A percentile compares a stretch with the other conserved stretches of the same genome.
phyloP scores from a whole-genome alignment of 2,888 invertebrate genomes.

The Pycnomerus fuliginosus region DNA sequence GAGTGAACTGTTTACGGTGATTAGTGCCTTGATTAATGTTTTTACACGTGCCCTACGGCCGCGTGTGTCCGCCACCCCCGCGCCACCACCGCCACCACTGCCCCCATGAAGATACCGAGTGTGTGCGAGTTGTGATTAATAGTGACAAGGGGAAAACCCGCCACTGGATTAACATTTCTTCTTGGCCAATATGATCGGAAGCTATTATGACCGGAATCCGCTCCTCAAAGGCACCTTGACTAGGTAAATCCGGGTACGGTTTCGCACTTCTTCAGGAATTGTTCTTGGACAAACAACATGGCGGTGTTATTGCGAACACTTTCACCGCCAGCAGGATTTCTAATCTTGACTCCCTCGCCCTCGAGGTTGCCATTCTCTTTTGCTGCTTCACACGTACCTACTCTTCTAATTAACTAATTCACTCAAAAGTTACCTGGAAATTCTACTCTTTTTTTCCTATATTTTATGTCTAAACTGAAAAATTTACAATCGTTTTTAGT shows the following conservation, averaged over 20 bases:
- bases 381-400: slow-evolving; percentile 31
- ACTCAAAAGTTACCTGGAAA: too few species aligned
- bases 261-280: slow-evolving; percentile 1
- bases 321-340: slow-evolving; percentile 42
- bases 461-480: too few species aligned
- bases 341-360: slow-evolving; percentile 36
- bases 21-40: slow-evolving; percentile 37
- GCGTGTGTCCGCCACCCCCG: slow-evolving; percentile 22
- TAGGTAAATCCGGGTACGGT: slow-evolving; percentile 50
- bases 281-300: slow-evolving; percentile 33
- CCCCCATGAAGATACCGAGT: too few species aligned
- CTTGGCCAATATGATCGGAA: slow-evolving; percentile 51
- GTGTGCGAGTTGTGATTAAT: slow-evolving; percentile 21
- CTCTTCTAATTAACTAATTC: too few species aligned
- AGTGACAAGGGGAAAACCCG: too few species aligned
- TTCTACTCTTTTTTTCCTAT: too few species aligned
- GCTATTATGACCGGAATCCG: slow-evolving; percentile 61
- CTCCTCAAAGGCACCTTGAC: slow-evolving; percentile 61
- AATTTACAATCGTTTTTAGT: too few species aligned
- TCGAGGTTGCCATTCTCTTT: slow-evolving; percentile 30
- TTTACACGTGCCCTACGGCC: slow-evolving; percentile 34
- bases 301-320: slow-evolving; percentile 42
- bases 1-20: slow-evolving; percentile 35
- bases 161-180: slow-evolving; percentile 27
- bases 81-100: slow-evolving; percentile 16